A percentile compares a stretch with the other conserved stretches of the same genome.
phyloP scores from a whole-genome alignment of 2,797 vertebrate genomes.

The Periparus ater region DNA sequence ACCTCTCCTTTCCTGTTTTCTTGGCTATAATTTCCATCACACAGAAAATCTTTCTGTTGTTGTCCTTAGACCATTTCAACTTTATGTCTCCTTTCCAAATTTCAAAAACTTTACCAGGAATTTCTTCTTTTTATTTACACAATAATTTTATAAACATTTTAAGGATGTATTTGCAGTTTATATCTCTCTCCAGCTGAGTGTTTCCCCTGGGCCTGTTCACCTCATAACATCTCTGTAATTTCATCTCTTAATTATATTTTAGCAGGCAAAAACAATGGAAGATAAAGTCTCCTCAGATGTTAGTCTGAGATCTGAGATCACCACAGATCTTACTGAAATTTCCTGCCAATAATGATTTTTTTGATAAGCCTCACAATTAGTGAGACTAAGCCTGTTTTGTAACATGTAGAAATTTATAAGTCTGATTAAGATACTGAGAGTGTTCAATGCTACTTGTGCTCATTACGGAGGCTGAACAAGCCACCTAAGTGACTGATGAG shows the following conservation, averaged over 20 bases:
- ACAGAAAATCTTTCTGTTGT: neutral
- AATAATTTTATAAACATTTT: neutral
- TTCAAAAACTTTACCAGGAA: neutral
- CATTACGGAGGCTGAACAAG: neutral
- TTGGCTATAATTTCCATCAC: neutral
- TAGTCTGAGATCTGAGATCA: neutral
- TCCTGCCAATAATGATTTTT: conserved; percentile 18
- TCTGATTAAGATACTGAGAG: neutral
- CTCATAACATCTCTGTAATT: neutral
- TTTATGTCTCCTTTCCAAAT: neutral
- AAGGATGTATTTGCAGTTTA: neutral
- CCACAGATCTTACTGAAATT: neutral
- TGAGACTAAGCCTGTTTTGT: neutral
- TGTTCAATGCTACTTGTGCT: neutral
- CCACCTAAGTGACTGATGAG: neutral
- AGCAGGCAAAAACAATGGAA: conserved; percentile 8
- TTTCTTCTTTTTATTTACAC: neutral
- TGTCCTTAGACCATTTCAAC: neutral
- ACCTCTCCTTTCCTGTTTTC: neutral
- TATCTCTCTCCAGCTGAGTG: neutral
- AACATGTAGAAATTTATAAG: conserved; percentile 1
- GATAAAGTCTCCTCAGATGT: neutral
- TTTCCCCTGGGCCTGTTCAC: neutral
- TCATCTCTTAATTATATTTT: conserved; percentile 8
- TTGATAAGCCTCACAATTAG: neutral